Base-by-base conservation (phyloP, 2,797 vertebrate genomes). In the Cuniculus paca region DNA sequence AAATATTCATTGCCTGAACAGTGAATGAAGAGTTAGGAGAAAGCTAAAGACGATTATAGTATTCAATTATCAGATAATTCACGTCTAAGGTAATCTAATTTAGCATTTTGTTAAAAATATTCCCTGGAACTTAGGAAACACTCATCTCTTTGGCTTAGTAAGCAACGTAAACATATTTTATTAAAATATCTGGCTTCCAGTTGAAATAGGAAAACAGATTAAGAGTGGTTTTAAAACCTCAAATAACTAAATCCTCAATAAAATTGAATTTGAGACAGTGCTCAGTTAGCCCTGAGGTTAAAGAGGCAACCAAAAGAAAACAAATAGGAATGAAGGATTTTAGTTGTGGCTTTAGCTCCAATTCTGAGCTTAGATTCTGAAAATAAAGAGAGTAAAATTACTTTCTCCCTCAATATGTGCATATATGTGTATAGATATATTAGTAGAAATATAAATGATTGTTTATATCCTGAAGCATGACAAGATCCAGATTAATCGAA, bases 1-100 rank as follows among this genome's bases (percentile, higher is more conserved):
- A 96, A 95, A 96, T 92, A 97, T 79, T 94, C 81, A 95, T 56
- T 70, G 65, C 70, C 50, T 96, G 45, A 91, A 94, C 93, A 96
- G 70, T 56, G 84, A 92, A 79, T 78, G 87, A 93, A 89, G 80
- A 95, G 50, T 75, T 75, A 97, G 80, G 79, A 88, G 77, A 93
- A 92, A 74, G 24, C 74, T 91, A 12, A 54, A 81, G 91, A 88
- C 10, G 48, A 96, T 72, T 61, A 91, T 10, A 90, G 63, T 68
- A 84, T 82, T 92, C 77, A 75, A 36, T 77, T 50, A 82, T 79
- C 65, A 97, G 94, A 89, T 82, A 93, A 92, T 87, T 93, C 56
- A 82, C 84, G 93, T 60, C 31, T 70, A 61, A 91, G 39, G 65
- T 58, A 94, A 95, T 88, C 65, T 85, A 96, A 96, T 1, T 91